Evolutionary conservation across 2,888 invertebrate species (phyloP).

Genomic region (Rutpela maculata): DNA sequence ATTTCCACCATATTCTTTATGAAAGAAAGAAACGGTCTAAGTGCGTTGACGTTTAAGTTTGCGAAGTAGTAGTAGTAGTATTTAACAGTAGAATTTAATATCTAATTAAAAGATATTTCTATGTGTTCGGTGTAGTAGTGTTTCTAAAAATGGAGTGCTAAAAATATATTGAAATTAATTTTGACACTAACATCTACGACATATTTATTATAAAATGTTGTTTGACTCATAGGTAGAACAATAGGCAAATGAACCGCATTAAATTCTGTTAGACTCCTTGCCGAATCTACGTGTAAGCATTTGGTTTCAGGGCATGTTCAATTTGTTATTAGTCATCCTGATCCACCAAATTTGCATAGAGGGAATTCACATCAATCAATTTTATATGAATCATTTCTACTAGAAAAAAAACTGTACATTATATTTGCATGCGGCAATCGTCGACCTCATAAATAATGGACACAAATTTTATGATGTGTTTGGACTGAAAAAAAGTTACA

Average conservation of each 20-base stretch:
- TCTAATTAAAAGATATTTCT: background rate
- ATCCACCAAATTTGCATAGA: background rate
- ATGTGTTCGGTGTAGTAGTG: background rate
- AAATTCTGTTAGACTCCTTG: conserved; percentile 12
- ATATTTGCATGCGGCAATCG: background rate
- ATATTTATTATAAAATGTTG: background rate
- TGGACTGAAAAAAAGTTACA: too few relatives aligned
- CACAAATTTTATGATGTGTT: too few relatives aligned
- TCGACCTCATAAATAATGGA: background rate
- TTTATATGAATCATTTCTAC: background rate
- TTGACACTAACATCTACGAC: background rate
- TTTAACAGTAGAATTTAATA: background rate
- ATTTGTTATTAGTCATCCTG: background rate
- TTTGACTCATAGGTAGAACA: conserved; percentile 23
- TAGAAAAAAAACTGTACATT: background rate
- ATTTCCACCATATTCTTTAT: background rate
- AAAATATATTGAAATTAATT: background rate
- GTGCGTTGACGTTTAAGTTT: background rate
- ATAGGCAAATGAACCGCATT: conserved; percentile 10
- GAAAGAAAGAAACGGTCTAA: background rate
- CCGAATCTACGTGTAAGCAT: background rate
- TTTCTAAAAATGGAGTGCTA: background rate
- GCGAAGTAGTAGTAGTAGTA: background rate
- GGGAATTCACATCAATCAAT: background rate
- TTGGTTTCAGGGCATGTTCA: background rate